Evolutionary conservation across 2,797 vertebrate species (phyloP).

Genomic region (Platalea minor): DNA sequence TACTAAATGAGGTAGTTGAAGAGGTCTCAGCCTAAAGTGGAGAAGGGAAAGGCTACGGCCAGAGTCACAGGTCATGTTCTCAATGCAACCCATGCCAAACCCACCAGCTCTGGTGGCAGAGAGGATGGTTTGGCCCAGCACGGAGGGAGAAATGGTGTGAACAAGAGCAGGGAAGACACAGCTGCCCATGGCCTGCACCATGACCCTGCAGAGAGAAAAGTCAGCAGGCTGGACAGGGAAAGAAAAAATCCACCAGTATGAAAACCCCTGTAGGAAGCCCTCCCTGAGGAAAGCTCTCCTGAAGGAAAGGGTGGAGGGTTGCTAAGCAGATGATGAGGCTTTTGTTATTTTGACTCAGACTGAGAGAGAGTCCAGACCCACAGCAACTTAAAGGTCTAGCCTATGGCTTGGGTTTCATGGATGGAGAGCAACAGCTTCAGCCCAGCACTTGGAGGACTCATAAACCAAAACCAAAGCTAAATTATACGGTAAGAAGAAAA

Average conservation of each 20-base stretch:
- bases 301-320: background rate
- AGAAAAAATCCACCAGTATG: background rate
- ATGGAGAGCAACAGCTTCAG: background rate
- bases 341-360: background rate
- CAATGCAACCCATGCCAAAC: background rate
- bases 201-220: background rate
- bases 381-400: background rate
- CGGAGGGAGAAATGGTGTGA: background rate
- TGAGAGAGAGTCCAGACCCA: background rate
- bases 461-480: background rate
- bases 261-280: background rate
- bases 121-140: background rate
- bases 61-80: background rate
- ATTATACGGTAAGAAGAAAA: background rate
- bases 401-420: background rate
- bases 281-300: background rate
- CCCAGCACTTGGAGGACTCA: background rate
- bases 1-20: background rate
- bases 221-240: background rate
- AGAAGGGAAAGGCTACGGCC: background rate
- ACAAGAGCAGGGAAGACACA: background rate
- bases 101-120: background rate
- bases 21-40: background rate
- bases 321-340: background rate
- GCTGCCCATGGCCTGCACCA: background rate